Evolutionary conservation across 1,140 invertebrate genomes (phyloP).

Genomic region (Chionoecetes opilio): DNA sequence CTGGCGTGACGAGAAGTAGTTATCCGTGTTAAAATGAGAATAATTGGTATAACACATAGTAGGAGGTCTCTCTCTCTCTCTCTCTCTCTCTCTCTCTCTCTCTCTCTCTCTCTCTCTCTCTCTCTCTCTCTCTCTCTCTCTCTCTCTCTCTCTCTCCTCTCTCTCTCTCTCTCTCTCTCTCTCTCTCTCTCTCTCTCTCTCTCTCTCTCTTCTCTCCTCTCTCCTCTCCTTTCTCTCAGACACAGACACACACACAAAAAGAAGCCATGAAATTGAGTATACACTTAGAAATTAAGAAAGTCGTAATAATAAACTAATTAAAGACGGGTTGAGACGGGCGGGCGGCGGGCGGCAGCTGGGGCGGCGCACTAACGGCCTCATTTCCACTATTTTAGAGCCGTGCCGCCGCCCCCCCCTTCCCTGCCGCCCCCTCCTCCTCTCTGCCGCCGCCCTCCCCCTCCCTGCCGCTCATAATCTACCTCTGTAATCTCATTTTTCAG

Average conservation of each 20-base stretch:
- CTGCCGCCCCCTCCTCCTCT: not conserved
- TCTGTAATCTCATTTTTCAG: constrained; percentile 20
- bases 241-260: not conserved
- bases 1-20: not conserved
- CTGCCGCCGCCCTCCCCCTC: not conserved
- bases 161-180: constrained; percentile 8
- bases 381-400: not conserved
- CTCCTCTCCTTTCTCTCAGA: not conserved
- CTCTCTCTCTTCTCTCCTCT: not conserved
- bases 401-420: not conserved
- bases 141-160: not conserved
- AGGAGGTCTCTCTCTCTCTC: not conserved
- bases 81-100: constrained; percentile 27
- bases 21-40: constrained; percentile 31
- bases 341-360: not conserved
- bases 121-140: not conserved
- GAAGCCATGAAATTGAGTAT: constrained; percentile 29
- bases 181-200: constrained; percentile 16
- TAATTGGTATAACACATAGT: not conserved
- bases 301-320: constrained; percentile 24
- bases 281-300: constrained; percentile 11
- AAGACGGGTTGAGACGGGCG: not conserved
- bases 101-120: constrained; percentile 27
- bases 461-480: constrained; percentile 12
- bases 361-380: constrained; percentile 10